These are phyloP conservation scores for Pseudorhombus dupliciocellatus DNA, from an alignment of 2,113 vertebrate species.

Conservation along the genomic window DNA sequence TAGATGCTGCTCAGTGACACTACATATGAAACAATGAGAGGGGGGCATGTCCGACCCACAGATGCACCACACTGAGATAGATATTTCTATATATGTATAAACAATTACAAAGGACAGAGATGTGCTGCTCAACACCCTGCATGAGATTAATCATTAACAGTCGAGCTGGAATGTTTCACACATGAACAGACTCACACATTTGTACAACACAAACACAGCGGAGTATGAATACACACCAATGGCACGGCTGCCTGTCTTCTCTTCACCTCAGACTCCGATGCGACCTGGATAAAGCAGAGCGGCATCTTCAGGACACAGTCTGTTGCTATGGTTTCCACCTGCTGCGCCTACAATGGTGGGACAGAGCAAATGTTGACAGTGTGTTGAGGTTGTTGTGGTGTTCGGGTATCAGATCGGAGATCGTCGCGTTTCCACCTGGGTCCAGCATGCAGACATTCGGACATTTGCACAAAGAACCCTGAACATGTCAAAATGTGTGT, in stretches of 20 bases:
- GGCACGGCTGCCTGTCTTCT: conserved; percentile 12
- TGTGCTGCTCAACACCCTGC: conserved; percentile 12
- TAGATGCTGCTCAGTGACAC: conserved; percentile 1
- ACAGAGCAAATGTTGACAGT: neutral
- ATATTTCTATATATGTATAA: neutral
- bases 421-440: neutral
- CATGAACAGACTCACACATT: conserved; percentile 30
- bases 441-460: neutral
- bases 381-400: neutral
- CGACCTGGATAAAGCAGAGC: conserved; percentile 40
- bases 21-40: conserved; percentile 30
- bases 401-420: conserved; percentile 13
- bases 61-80: conserved; percentile 1
- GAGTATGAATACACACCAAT: conserved; percentile 30
- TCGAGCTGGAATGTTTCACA: conserved; percentile 36
- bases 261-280: conserved; percentile 27
- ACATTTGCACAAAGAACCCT: neutral
- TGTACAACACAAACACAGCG: conserved; percentile 8
- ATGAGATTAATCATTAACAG: conserved; percentile 56
- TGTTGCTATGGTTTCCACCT: conserved; percentile 65
- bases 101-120: neutral
- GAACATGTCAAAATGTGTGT: too few relatives aligned
- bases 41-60: conserved; percentile 3
- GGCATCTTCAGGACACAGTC: conserved; percentile 42
- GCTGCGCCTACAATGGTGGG: conserved; percentile 11